Evolutionary conservation across 2,888 invertebrate species (phyloP), one percentile per base, ranked within the genome.

Genomic region (Drosophila putrida): DNA sequence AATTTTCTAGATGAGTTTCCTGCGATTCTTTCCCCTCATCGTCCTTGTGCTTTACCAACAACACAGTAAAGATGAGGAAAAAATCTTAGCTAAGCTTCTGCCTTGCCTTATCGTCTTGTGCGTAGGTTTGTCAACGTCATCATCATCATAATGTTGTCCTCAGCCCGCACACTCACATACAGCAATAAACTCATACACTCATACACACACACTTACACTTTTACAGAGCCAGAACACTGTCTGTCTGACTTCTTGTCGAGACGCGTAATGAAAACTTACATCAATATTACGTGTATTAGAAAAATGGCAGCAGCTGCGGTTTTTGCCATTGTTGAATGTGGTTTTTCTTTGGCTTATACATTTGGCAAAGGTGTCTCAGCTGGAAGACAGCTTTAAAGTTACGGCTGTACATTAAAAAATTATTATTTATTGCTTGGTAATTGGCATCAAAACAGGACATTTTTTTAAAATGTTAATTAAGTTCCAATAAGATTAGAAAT

Each of bases 1-100:
- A 86, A 86, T 86, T 86, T 88, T 88, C 82, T 88, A 89, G 90
- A 86, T 89, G 90, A 86, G 85, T 89, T 86, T 88, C 86, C 71
- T 80, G 62, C 78, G 88, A 71, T 77, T 87, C 66, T 62, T 49
- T 25, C 8, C 27, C 28, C n/a, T 4, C 28, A 10, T 38, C 3
- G 9, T 11, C 39, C 28, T 11, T 27, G 31, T 39, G 27, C 39
- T 53, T 38, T 53, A 39, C 13, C 38, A 15, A 9, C 33, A 58
- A 61, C 38, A 50, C 10, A 43, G 13, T 50, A 55, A 58, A 47
- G n/a, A 8, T 33, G 55, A 46, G 46, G 55, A 43, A 47, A 63
- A 81, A 69, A 78, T 81, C 71, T 65, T 61, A 78, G 82, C 79
- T 75, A 71, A 84, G 82, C 85, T 72, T 65, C 43, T 59, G 63